Evolutionary conservation across 2,888 invertebrate genomes (phyloP).

Genomic region (Apamea sordens): DNA sequence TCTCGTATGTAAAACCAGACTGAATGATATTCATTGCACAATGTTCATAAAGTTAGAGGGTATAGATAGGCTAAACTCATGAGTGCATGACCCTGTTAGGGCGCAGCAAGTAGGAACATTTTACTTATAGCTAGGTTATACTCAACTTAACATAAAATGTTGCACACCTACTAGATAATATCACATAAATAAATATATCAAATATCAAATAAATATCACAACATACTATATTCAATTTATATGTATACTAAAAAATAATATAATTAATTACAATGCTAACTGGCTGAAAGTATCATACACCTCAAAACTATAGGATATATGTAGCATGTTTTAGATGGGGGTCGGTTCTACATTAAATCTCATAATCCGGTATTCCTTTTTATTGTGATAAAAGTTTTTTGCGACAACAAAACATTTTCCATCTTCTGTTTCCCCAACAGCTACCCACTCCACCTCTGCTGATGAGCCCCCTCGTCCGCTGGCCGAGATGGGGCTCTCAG

Average conservation of each 20-base stretch:
- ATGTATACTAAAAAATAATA: background rate
- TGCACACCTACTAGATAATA: background rate
- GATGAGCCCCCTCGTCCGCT: constrained; percentile 90
- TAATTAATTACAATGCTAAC: too few species aligned
- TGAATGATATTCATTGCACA: background rate
- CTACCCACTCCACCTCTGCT: constrained; percentile 66
- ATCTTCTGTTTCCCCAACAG: constrained; percentile 41
- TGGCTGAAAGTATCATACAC: too few species aligned
- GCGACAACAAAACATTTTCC: background rate
- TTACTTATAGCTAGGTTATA: background rate
- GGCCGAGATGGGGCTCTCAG: constrained; percentile 95
- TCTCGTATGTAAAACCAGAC: background rate
- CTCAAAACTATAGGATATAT: too few species aligned
- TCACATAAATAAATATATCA: too few species aligned
- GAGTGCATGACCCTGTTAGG: too few species aligned
- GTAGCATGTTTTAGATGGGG: too few species aligned
- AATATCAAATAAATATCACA: too few species aligned
- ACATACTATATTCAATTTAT: background rate
- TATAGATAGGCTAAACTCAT: background rate
- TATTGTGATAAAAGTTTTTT: background rate
- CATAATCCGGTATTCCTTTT: background rate
- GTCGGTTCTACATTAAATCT: background rate
- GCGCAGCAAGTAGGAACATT: too few species aligned
- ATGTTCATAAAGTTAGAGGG: background rate
- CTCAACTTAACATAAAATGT: background rate